Evolutionary conservation across 2,113 vertebrate species (phyloP).

Genomic region (Oryzias woworae): DNA sequence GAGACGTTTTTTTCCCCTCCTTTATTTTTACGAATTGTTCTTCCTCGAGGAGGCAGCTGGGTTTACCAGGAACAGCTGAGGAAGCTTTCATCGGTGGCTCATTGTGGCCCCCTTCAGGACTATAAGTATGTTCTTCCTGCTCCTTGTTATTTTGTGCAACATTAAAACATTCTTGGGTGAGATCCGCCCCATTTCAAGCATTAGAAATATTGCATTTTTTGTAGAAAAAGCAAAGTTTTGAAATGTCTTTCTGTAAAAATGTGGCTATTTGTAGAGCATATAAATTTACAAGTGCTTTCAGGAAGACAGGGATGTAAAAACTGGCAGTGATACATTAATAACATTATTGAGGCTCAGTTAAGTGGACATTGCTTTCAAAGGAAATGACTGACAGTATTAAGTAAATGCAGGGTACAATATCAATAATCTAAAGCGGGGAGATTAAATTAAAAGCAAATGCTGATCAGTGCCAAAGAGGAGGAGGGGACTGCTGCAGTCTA

Average conservation of each 20-base stretch:
- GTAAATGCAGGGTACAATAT: slow-evolving; percentile 44
- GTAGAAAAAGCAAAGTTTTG: background rate
- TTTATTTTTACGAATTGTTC: slow-evolving; percentile 22
- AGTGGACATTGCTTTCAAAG: slow-evolving; percentile 54
- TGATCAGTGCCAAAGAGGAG: slow-evolving; percentile 45
- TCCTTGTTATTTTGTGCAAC: slow-evolving; percentile 6
- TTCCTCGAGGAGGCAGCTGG: slow-evolving; percentile 26
- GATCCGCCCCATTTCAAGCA: too few relatives aligned
- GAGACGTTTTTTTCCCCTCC: slow-evolving; percentile 4
- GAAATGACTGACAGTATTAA: slow-evolving; percentile 62
- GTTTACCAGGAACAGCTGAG: slow-evolving; percentile 36
- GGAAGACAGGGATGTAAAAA: slow-evolving; percentile 49
- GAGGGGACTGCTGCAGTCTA: slow-evolving; percentile 28
- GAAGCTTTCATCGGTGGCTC: slow-evolving; percentile 58
- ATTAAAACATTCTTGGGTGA: background rate
- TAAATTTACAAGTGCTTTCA: slow-evolving; percentile 38
- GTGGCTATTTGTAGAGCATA: slow-evolving; percentile 52
- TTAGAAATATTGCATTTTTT: background rate
- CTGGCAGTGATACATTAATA: slow-evolving; percentile 53
- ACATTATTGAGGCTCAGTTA: slow-evolving; percentile 50
- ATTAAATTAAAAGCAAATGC: slow-evolving; percentile 58
- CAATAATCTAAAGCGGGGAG: slow-evolving; percentile 50
- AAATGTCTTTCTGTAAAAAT: slow-evolving; percentile 11
- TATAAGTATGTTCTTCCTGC: slow-evolving; percentile 43
- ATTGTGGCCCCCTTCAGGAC: slow-evolving; percentile 70